Evolutionary conservation across 2,888 invertebrate species (phyloP), one percentile per base, ranked within the genome.

Genomic region (Sphaerophoria taeniata): DNA sequence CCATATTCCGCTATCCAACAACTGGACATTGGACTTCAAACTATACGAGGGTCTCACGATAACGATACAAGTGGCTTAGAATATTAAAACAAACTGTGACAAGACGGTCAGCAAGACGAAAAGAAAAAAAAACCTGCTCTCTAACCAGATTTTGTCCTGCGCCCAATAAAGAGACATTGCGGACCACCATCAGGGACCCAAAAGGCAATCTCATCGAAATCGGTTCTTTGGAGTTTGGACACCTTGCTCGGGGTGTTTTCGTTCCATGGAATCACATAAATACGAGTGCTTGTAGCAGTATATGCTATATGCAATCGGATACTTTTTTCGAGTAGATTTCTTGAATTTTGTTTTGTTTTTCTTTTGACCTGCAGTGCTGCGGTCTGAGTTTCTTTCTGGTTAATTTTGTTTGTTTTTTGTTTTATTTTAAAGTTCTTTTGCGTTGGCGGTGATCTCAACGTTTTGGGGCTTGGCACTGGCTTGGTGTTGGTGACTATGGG

Each of bases 211-310:
- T 85, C 70, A 77, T 76, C 63, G 81, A 2, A 24, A 1, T 24
- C 24, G 24, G 24, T 24, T 24, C 24, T 24, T 24, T 24, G 24
- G 73, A 81, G 1, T 24, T 24, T 24, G 24, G 73, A 81, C 81
- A 85, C 81, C 76, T 81, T 77, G 81, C 81, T 73, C 63, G 72
- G 72, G 85, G 81, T 73, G 69, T 76, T 76, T 74, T 84, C 58
- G 51, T 76, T 79, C 61, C 70, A 76, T 31, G 53, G 85, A 85
- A 85, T 85, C 81, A 69, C 49, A 65, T 43, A 43, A 43, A 43
- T 43, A 43, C 43, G 43, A 3, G 43, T 43, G 6, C 11, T 9
- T 43, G 43, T 43, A 43, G 9, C 39, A 39, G 9, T 43, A 36
- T 7, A 7, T 36, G 7, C 1, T 39, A 39, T 39, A 43, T 43